Evolutionary conservation across 35 echinoderm and acorn worm species (phyloP), one percentile per base, ranked within the genome.

Genomic region (Ophiothrix spiculata): DNA sequence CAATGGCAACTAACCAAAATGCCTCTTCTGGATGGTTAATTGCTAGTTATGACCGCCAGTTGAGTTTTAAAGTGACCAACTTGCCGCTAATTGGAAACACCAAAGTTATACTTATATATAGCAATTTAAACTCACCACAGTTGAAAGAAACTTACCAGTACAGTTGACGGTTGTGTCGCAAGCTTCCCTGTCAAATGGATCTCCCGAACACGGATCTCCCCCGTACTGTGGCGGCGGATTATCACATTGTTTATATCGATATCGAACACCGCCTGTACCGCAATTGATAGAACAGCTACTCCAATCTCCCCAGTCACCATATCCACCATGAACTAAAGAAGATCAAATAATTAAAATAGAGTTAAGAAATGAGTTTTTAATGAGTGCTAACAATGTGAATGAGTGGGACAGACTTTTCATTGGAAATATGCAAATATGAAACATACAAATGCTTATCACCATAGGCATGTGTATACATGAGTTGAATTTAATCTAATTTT

Each of bases 161-260:
- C 91, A 93, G n/a, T 31, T 75, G 31, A 81, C 41, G 28, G 15
- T 42, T 16, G 76, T 39, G 41, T 84, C 82, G 76, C 91, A 93
- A 19, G 40, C 21, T 38, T 85, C 69, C 35, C 86, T 85, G 54
- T 78, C 39, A 45, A 85, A 93, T 17, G 73, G 74, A 64, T 89
- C 87, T 11, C 38, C 39, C 77, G 83, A 80, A 76, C 93, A 95
- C 15, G 90, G 88, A 23, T 56, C 38, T 0, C 93, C 93, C 31
- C 85, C 84, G 46, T 91, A 80, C 85, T 95, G 88, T 0, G 93
- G 88, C 29, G 84, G 8, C 6, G 93, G 93, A 37, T 90, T 95
- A 60, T 90, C 81, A 75, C 93, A 95, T 16, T 74, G 78, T n/a
- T 81, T 77, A 34, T 90, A 83, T 32, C 93, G 39, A 60, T 87